A percentile compares a stretch with the other conserved stretches of the same genome.
These are phyloP conservation scores for Montipora capitata DNA, from an alignment of 92 coral and sea anemone genomes.

Conservation along the genomic window DNA sequence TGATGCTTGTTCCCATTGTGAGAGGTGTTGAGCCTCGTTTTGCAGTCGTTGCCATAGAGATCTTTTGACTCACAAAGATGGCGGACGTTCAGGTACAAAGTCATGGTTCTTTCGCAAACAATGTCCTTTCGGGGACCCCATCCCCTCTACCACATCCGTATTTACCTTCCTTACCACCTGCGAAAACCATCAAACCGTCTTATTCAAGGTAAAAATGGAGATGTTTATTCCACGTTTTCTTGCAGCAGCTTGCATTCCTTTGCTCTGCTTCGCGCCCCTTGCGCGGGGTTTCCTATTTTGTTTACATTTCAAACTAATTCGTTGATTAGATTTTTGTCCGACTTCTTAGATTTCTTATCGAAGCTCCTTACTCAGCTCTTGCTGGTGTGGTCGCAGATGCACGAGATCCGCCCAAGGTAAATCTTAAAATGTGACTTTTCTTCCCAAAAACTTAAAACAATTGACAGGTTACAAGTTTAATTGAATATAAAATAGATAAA, in stretches of 20 bases:
- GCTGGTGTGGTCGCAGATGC: constrained; percentile 96
- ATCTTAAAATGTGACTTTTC: neutral
- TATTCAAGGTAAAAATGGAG: constrained; percentile 81
- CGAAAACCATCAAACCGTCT: constrained; percentile 89
- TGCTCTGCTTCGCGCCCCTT: neutral
- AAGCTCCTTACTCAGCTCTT: constrained; percentile 92
- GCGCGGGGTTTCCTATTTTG: neutral
- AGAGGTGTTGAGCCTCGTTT: constrained; percentile 20
- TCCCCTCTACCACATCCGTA: constrained; percentile 98
- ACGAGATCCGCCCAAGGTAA: constrained; percentile 93
- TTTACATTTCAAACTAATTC: constrained; percentile 14
- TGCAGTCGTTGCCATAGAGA: constrained; percentile 25
- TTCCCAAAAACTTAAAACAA: neutral
- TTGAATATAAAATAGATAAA: too few relatives aligned
- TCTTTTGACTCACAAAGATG: constrained; percentile 58
- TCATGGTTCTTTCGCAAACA: constrained; percentile 50
- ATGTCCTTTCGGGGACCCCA: constrained; percentile 88
- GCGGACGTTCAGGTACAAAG: constrained; percentile 86
- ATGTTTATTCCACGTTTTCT: neutral
- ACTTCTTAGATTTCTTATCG: constrained; percentile 82
- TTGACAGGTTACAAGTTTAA: neutral
- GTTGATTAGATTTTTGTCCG: neutral
- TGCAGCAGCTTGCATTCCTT: neutral
- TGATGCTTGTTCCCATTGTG: neutral
- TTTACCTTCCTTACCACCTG: constrained; percentile 95